Percentiles rank a stretch among this genome's conserved stretches.
phyloP scores from a whole-genome alignment of 2,113 vertebrate genomes.

The Corythoichthys haematopterus region DNA sequence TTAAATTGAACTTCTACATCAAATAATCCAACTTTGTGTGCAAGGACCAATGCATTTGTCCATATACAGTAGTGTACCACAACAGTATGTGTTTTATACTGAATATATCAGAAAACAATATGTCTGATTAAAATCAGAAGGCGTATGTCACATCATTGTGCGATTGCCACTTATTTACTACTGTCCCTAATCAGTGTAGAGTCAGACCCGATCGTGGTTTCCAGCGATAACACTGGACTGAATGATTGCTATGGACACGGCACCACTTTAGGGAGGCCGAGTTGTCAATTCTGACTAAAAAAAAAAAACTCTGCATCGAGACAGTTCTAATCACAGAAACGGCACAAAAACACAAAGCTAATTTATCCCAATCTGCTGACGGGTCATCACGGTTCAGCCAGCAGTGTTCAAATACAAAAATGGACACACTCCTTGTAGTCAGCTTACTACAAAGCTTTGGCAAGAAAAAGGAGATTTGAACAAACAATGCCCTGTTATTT shows the following conservation, averaged over 20 bases:
- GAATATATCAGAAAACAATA: background rate
- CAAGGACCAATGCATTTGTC: background rate
- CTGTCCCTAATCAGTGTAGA: slow-evolving; percentile 40
- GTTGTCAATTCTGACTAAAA: background rate
- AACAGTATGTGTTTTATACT: background rate
- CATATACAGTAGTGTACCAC: background rate
- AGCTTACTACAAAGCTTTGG: slow-evolving; percentile 1
- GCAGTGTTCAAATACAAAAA: background rate
- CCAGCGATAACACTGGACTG: slow-evolving; percentile 64
- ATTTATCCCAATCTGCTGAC: background rate
- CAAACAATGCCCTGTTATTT: background rate
- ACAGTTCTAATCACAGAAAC: background rate
- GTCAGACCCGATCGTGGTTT: slow-evolving; percentile 35
- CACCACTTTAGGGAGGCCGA: slow-evolving; percentile 4
- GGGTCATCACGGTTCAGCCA: background rate
- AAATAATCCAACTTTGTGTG: background rate
- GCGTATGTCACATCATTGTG: background rate
- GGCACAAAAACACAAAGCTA: background rate
- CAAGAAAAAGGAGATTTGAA: background rate
- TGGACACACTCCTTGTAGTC: background rate
- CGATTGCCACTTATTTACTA: slow-evolving; percentile 22
- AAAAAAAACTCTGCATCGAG: background rate
- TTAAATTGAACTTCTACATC: background rate
- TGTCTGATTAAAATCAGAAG: background rate
- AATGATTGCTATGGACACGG: slow-evolving; percentile 1